phyloP scores from a whole-genome alignment of 2,888 invertebrate species.

The Lasioglossum leucozonium region DNA sequence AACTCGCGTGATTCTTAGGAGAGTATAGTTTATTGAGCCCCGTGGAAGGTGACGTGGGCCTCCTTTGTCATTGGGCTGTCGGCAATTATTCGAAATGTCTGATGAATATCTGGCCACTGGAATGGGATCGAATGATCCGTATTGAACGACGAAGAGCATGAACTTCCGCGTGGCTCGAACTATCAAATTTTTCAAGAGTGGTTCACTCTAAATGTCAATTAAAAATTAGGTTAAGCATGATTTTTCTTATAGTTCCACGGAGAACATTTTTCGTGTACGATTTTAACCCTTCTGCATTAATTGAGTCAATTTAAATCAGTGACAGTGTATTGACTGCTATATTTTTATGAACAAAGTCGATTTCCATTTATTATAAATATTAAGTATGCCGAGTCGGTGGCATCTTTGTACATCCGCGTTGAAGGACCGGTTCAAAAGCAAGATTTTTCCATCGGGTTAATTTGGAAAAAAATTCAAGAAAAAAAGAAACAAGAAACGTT shows the following conservation, averaged over 20 bases:
- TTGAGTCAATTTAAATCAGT: not conserved
- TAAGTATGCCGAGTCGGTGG: not conserved
- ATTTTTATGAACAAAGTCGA: not conserved
- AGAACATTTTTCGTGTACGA: not conserved
- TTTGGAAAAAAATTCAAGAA: not conserved
- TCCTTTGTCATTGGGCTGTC: not conserved
- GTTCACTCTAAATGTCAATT: no score
- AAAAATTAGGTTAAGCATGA: no score
- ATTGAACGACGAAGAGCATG: not conserved
- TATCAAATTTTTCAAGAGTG: no score
- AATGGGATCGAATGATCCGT: not conserved
- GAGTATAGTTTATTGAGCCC: not conserved
- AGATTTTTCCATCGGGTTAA: not conserved
- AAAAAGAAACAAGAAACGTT: no score
- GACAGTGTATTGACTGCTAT: not conserved
- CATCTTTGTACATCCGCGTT: not conserved
- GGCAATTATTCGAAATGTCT: not conserved
- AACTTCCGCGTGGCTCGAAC: no score
- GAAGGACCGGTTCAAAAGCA: not conserved
- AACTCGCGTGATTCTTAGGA: not conserved
- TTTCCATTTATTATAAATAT: not conserved
- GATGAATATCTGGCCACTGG: not conserved
- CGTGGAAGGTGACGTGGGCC: not conserved
- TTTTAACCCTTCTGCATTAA: not conserved
- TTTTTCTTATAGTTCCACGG: no score